Conservation (phyloP, 2,113 vertebrate species). For the Sisor rabdophorus region DNA sequence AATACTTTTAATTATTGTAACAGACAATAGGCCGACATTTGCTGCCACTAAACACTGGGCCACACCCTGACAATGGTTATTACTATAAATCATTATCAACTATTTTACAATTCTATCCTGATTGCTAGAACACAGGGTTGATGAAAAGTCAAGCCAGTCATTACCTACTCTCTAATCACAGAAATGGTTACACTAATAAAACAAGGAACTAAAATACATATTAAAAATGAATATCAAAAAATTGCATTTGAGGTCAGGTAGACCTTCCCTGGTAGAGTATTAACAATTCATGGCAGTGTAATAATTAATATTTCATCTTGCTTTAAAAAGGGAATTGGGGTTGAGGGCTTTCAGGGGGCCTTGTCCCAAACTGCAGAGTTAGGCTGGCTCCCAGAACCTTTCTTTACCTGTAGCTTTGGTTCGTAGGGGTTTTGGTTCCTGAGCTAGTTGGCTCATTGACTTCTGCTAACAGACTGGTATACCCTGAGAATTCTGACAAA, state of each 20-base stretch:
- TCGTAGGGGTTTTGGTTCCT: conserved; percentile 96
- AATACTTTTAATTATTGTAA: conserved; percentile 93
- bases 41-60: conserved; percentile 95
- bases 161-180: conserved; percentile 77
- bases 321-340: conserved; percentile 36
- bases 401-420: conserved; percentile 99
- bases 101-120: conserved; percentile 88
- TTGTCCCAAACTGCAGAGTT: conserved; percentile 42
- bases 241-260: conserved; percentile 98
- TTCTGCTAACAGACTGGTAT: conserved; percentile 98
- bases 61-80: conserved; percentile 87
- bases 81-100: conserved; percentile 69
- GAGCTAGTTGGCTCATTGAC: conserved; percentile 96
- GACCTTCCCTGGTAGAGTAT: conserved; percentile 95
- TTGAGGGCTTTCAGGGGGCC: conserved; percentile 33
- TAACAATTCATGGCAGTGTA: conserved; percentile 99
- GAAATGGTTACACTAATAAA: conserved; percentile 83
- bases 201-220: conserved; percentile 83
- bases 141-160: conserved; percentile 67
- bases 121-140: conserved; percentile 87
- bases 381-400: conserved; percentile 66
- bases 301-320: conserved; percentile 57
- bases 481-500: conserved; percentile 99
- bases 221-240: conserved; percentile 67
- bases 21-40: conserved; percentile 80